A percentile compares a stretch with the other conserved stretches of the same genome.
Conservation (phyloP, 2,888 invertebrate species). For the Dendrolimus pini region DNA sequence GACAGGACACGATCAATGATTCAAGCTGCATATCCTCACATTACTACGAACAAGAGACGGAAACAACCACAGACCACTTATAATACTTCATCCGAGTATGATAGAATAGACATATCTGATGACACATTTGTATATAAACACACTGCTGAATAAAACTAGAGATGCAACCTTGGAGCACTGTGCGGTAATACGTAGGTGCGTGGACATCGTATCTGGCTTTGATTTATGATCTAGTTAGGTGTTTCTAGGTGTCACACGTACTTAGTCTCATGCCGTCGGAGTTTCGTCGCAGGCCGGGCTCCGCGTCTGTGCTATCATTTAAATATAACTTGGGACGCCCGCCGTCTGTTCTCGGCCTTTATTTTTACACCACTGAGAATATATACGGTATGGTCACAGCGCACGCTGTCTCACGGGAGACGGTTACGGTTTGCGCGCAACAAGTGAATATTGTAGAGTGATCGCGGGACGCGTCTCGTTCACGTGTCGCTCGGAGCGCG, state of each 20-base stretch:
- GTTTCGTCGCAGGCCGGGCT: conserved; percentile 56
- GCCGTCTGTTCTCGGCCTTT: conserved; percentile 70
- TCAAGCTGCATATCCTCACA: conserved; percentile 42
- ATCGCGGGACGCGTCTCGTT: background rate
- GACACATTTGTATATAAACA: conserved; percentile 14
- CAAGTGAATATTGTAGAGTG: conserved; percentile 1
- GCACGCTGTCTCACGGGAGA: conserved; percentile 48
- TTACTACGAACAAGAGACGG: conserved; percentile 33
- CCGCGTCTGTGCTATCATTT: conserved; percentile 68
- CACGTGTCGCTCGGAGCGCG: conserved; percentile 2
- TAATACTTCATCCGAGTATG: conserved; percentile 9
- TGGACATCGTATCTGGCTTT: conserved; percentile 27
- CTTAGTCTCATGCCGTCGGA: conserved; percentile 68
- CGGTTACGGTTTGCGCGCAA: conserved; percentile 25
- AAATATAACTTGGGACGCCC: conserved; percentile 68
- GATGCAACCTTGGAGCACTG: conserved; percentile 17
- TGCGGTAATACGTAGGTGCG: conserved; percentile 24
- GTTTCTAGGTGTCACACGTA: conserved; percentile 51
- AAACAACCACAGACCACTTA: conserved; percentile 25
- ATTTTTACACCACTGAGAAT: conserved; percentile 67
- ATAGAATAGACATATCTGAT: conserved; percentile 17
- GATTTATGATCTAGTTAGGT: conserved; percentile 41
- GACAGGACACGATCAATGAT: conserved; percentile 45
- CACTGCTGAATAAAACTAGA: conserved; percentile 17
- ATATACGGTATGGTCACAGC: conserved; percentile 48